Conservation (phyloP, 2,113 vertebrate genomes). For the Procapra przewalskii region DNA sequence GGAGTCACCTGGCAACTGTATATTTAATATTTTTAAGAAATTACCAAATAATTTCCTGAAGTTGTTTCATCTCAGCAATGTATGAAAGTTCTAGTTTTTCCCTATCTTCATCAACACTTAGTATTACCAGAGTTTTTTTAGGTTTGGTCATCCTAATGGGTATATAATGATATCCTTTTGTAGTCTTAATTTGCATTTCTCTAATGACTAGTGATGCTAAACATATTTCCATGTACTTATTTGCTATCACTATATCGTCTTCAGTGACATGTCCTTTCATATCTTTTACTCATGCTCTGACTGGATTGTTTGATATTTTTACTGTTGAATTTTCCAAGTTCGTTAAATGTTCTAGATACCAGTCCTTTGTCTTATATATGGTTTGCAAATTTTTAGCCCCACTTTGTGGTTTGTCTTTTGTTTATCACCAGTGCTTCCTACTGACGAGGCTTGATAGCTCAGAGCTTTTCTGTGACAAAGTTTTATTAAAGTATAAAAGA, state of each 20-base stretch:
- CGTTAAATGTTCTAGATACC: constrained; percentile 11
- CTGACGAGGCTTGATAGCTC: not conserved
- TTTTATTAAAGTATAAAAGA: not conserved
- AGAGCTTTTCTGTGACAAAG: not conserved
- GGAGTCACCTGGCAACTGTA: not conserved
- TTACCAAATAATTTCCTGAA: constrained; percentile 42
- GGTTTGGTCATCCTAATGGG: not conserved
- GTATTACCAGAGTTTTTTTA: not conserved
- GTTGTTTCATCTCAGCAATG: not conserved
- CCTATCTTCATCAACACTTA: not conserved
- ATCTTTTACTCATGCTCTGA: constrained; percentile 15
- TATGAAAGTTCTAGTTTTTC: not conserved
- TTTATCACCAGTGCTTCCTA: not conserved
- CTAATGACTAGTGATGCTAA: not conserved
- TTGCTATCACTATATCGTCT: not conserved
- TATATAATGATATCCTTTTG: not conserved
- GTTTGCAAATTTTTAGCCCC: constrained; percentile 27
- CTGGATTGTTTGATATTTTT: not conserved
- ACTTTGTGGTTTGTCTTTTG: not conserved
- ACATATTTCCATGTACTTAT: constrained; percentile 14
- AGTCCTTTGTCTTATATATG: not conserved
- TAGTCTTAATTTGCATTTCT: constrained; percentile 19
- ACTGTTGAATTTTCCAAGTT: not conserved
- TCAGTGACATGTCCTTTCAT: not conserved
- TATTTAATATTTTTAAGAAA: constrained; percentile 11